These are phyloP conservation scores for Thecocarcelia acutangulata DNA, from an alignment of 2,888 invertebrate genomes.

Conservation along the genomic window DNA sequence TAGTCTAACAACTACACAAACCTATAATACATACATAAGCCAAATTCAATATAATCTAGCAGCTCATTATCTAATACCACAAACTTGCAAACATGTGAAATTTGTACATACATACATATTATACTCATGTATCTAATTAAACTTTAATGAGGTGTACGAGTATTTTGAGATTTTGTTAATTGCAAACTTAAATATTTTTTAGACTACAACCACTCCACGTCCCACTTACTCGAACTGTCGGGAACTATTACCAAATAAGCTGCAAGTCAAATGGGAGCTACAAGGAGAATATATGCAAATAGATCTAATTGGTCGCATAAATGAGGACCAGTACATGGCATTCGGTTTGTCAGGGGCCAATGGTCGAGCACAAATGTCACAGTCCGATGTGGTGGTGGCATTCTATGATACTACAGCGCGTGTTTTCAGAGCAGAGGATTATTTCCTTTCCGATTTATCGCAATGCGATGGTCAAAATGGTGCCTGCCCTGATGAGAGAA, in stretches of 20 bases:
- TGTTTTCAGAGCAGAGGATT: conserved; percentile 90
- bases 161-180: too few species aligned
- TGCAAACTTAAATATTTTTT: conserved; percentile 73
- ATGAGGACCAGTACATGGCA: conserved; percentile 93
- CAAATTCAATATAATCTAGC: conserved; percentile 12
- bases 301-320: conserved; percentile 89
- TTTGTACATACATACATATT: too few species aligned
- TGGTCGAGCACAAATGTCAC: conserved; percentile 88
- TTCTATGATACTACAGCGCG: conserved; percentile 85
- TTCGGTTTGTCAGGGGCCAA: conserved; percentile 92
- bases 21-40: not conserved
- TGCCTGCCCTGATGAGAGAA: conserved; percentile 91
- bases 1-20: conserved; percentile 46
- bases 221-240: conserved; percentile 90
- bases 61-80: conserved; percentile 42
- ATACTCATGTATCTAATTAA: too few species aligned
- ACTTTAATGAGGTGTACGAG: too few species aligned
- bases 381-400: conserved; percentile 92
- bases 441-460: conserved; percentile 90
- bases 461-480: conserved; percentile 92
- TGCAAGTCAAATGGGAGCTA: conserved; percentile 94
- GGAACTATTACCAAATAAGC: conserved; percentile 89
- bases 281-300: conserved; percentile 89
- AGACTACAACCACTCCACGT: conserved; percentile 90
- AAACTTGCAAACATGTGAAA: not conserved